Percentiles rank a stretch among this genome's conserved stretches.
Evolutionary conservation across 1,140 invertebrate species (phyloP).

Genomic region (Lasioglossum baleicum): DNA sequence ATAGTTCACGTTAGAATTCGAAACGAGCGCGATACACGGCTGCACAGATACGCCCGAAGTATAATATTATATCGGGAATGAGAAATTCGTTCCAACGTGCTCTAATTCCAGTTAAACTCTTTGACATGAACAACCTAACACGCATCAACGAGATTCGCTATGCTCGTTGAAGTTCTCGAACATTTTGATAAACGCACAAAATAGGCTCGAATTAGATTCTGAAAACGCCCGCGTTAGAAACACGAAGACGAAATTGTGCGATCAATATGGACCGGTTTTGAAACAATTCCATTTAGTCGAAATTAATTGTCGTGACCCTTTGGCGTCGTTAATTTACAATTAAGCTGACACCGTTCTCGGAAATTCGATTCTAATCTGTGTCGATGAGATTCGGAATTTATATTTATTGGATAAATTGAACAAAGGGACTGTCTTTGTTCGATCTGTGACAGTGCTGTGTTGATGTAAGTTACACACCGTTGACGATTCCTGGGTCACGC

Average conservation of each 20-base stretch:
- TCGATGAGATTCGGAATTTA: not conserved
- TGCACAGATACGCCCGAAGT: not conserved
- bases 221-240: no score
- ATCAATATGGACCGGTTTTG: not conserved
- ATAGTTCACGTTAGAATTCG: not conserved
- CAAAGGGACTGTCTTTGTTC: not conserved
- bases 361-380: no score
- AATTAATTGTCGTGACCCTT: no score
- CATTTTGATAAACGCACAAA: not conserved
- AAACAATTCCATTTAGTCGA: not conserved
- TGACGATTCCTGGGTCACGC: constrained; percentile 26
- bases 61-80: not conserved
- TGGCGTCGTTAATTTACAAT: no score
- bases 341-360: no score
- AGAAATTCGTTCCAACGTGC: not conserved
- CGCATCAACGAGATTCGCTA: not conserved
- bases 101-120: not conserved
- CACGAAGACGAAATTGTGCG: no score
- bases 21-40: not conserved
- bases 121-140: not conserved
- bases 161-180: not conserved
- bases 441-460: not conserved
- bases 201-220: no score
- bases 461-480: constrained; percentile 15
- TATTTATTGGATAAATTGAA: not conserved